Conservation (phyloP, 2,797 vertebrate genomes). For the Podargus strigoides region DNA sequence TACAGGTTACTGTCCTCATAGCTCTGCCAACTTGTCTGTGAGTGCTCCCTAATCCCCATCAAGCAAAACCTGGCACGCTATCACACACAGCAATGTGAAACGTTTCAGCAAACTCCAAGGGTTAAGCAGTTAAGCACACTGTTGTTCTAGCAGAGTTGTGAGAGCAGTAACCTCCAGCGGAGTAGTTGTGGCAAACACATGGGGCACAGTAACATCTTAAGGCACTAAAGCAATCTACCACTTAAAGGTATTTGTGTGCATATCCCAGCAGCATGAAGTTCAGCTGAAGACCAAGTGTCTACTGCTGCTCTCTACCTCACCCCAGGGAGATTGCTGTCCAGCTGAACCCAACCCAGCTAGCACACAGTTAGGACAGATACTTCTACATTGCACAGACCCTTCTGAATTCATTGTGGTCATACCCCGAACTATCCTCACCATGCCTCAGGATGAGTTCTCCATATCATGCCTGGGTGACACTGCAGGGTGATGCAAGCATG, state of each 20-base stretch:
- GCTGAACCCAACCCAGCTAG: not conserved
- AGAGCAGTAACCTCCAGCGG: not conserved
- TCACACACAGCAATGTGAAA: not conserved
- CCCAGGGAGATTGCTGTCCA: not conserved
- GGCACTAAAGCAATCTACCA: not conserved
- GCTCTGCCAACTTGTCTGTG: not conserved
- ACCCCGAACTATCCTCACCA: not conserved
- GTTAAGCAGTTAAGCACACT: not conserved
- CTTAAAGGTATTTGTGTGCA: not conserved
- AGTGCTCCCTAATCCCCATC: not conserved
- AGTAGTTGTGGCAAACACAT: not conserved
- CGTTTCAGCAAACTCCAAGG: not conserved
- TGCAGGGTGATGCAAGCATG: not conserved
- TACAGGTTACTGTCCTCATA: not conserved
- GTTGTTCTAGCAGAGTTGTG: not conserved
- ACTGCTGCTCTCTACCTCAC: not conserved
- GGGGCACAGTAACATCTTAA: not conserved
- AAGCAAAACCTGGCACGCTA: not conserved
- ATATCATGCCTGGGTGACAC: not conserved
- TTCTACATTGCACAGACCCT: not conserved
- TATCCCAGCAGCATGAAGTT: not conserved
- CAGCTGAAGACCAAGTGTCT: not conserved
- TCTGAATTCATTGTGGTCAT: not conserved
- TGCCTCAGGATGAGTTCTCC: not conserved
- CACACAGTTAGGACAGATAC: not conserved